phyloP scores from a whole-genome alignment of 1,140 invertebrate species.

The Drosophila sulfurigaster region DNA sequence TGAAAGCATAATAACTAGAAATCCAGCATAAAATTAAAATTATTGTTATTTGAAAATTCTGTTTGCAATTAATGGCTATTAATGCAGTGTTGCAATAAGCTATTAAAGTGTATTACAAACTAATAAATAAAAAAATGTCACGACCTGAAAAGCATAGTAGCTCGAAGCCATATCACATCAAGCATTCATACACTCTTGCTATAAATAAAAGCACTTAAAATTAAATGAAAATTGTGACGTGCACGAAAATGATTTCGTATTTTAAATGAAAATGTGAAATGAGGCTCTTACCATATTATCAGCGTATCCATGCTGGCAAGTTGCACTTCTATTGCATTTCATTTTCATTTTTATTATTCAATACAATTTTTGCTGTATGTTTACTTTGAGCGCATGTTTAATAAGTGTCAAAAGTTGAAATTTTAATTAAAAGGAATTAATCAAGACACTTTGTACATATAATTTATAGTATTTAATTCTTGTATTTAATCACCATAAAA shows the following conservation, averaged over 20 bases:
- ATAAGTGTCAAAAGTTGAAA: not conserved
- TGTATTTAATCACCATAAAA: not conserved
- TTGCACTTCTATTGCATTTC: not conserved
- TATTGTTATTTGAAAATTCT: not conserved
- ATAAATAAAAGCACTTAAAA: slow-evolving; percentile 19
- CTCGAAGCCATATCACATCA: not conserved
- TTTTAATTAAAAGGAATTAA: slow-evolving; percentile 2
- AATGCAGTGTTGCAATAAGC: not conserved
- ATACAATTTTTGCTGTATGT: slow-evolving; percentile 49
- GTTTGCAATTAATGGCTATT: not conserved
- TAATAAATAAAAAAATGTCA: not conserved
- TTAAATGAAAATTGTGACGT: slow-evolving; percentile 7
- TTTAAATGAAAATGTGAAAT: not conserved
- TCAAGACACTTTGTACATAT: not conserved
- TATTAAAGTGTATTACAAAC: not conserved
- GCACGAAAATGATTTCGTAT: slow-evolving; percentile 2
- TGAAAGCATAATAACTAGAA: not conserved
- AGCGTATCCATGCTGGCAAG: not conserved
- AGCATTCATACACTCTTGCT: not conserved
- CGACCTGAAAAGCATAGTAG: not conserved
- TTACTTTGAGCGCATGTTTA: not conserved
- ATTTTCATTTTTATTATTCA: not conserved
- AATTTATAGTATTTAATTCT: not conserved
- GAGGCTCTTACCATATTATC: not conserved
- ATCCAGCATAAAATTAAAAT: not conserved